These are phyloP conservation scores for Caloenas nicobarica DNA, from an alignment of 2,113 vertebrate genomes.

Conservation along the genomic window DNA sequence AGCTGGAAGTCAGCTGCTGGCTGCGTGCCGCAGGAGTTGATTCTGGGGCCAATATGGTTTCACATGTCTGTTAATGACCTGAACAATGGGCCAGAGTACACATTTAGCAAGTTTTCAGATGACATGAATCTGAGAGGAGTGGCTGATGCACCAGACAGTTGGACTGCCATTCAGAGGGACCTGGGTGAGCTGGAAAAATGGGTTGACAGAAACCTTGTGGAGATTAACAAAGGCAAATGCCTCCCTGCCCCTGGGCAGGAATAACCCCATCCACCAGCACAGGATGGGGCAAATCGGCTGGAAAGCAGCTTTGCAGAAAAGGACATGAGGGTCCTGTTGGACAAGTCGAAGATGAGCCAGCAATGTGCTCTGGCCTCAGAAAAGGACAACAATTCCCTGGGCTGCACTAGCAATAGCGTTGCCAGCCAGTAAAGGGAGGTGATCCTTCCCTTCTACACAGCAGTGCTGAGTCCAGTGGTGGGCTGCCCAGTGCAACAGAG, in stretches of 20 bases:
- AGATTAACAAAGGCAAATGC: not conserved
- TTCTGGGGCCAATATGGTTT: not conserved
- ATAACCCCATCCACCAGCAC: not conserved
- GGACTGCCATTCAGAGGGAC: too few relatives aligned
- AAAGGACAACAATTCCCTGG: too few relatives aligned
- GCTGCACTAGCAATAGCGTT: too few relatives aligned
- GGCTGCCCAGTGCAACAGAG: not conserved
- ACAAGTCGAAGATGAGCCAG: too few relatives aligned
- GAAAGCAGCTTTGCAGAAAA: too few relatives aligned
- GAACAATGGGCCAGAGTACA: not conserved
- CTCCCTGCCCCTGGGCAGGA: not conserved
- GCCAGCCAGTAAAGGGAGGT: too few relatives aligned
- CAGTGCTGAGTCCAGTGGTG: not conserved
- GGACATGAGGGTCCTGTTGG: too few relatives aligned
- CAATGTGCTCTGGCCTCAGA: too few relatives aligned
- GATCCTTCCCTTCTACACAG: too few relatives aligned
- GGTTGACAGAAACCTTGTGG: too few relatives aligned
- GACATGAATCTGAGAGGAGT: not conserved
- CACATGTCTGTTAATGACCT: too few relatives aligned
- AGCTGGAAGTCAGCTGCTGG: not conserved
- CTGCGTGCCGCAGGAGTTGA: not conserved
- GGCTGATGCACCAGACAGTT: fast-evolving
- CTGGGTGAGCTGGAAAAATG: too few relatives aligned
- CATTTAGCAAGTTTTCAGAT: not conserved
- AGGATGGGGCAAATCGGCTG: fast-evolving